These are phyloP conservation scores for Calliopum simillimum DNA, from an alignment of 2,888 invertebrate species.

Conservation along the genomic window DNA sequence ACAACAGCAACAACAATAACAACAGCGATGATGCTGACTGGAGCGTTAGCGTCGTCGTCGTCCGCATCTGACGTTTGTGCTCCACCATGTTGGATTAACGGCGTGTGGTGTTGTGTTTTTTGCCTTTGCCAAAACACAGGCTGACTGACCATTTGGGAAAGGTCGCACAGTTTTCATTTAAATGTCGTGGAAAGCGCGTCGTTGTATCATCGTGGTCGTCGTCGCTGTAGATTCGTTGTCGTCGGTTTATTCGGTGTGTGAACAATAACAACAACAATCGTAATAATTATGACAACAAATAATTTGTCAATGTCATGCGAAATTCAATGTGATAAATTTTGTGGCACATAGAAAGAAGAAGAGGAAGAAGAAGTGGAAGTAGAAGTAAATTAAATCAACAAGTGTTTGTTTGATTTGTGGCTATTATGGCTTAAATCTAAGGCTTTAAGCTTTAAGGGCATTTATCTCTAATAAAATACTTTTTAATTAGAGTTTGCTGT, in stretches of 20 bases:
- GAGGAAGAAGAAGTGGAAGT: not conserved
- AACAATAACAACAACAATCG: not conserved
- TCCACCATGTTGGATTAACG: not conserved
- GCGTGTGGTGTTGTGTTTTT: conserved; percentile 3
- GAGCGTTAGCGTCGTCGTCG: not conserved
- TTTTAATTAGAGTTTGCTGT: too few species aligned
- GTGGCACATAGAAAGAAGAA: not conserved
- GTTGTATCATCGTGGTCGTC: not conserved
- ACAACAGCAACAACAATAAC: not conserved
- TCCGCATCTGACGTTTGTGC: not conserved
- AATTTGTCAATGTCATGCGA: too few species aligned
- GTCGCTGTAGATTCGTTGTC: not conserved
- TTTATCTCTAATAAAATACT: too few species aligned
- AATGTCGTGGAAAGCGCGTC: conserved; percentile 23
- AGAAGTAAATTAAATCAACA: not conserved
- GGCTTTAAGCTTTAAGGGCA: too few species aligned
- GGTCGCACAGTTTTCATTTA: conserved; percentile 17
- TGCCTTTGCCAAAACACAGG: not conserved
- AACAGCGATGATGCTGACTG: not conserved
- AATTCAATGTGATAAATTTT: too few species aligned
- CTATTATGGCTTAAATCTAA: not conserved
- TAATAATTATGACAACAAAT: too few species aligned
- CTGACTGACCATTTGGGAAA: not conserved
- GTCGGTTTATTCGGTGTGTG: not conserved
- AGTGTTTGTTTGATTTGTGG: not conserved